Conservation (phyloP, 2,797 vertebrate genomes). For the Eurystomus glaucurus region DNA sequence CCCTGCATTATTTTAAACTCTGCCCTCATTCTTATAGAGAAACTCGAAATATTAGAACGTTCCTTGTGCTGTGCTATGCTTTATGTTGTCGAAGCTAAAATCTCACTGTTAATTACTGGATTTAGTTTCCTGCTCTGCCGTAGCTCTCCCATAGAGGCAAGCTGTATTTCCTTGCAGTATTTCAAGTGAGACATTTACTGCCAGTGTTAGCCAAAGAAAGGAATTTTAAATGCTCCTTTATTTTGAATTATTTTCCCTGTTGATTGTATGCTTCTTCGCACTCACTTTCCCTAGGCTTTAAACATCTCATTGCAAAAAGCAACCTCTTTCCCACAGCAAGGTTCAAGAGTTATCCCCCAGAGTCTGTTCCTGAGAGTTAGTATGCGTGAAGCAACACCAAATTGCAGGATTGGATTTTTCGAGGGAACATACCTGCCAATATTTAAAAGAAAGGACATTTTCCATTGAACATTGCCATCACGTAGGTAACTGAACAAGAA, state of each 20-base stretch:
- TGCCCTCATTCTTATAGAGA: not conserved
- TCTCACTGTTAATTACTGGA: not conserved
- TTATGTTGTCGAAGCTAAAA: not conserved
- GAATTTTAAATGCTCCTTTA: constrained; percentile 27
- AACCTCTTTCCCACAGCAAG: constrained; percentile 4
- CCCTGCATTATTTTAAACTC: constrained; percentile 13
- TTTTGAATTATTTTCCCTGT: constrained; percentile 49
- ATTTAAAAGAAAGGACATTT: not conserved
- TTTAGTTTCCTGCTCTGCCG: not conserved
- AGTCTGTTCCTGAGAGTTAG: not conserved
- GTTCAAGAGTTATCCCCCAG: not conserved
- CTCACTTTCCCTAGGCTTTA: not conserved
- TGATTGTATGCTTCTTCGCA: not conserved
- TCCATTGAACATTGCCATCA: not conserved
- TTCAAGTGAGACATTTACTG: constrained; percentile 55
- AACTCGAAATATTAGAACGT: not conserved
- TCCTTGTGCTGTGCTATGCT: not conserved
- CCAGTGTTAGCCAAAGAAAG: constrained; percentile 11
- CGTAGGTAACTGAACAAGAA: not conserved
- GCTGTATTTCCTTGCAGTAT: constrained; percentile 20
- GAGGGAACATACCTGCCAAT: not conserved
- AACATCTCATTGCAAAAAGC: not conserved
- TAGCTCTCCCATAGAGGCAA: not conserved
- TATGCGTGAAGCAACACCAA: not conserved
- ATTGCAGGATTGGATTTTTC: not conserved